Evolutionary conservation across 1,140 invertebrate species (phyloP), one percentile per base, ranked within the genome.

Genomic region (Drosophila sucinea): DNA sequence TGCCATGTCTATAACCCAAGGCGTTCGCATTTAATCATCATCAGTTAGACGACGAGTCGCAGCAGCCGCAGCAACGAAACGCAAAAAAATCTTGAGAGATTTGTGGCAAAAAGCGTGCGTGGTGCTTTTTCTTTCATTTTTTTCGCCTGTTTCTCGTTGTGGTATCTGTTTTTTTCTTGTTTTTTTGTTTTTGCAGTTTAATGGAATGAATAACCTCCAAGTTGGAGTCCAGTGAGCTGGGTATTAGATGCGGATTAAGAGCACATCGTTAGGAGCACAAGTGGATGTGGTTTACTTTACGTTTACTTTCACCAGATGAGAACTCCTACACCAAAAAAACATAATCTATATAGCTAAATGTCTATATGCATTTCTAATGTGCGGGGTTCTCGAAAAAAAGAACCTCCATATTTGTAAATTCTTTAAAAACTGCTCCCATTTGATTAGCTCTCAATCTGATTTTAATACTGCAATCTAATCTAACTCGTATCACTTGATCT

Each of bases 1-100:
- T 89, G 84, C 84, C 84, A 89, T 89, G 84, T 89, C 84, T 89
- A 89, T 89, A 89, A 90, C 84, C 85, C 81, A 82, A 89, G 84
- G 84, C 84, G 71, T 78, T 84, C 74, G 84, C 80, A 89, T 89
- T 89, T 89, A 89, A 89, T 89, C 84, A 89, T 89, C 84, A 89
- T 89, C 85, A 89, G 85, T 89, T 89, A 89, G 84, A 87, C 84
- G 85, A 87, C 68, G 72, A 63, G 82, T 72, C 56, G 70, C 77
- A 71, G 73, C 30, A 65, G 65, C 81, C 72, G 73, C 65, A 40
- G 60, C 44, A 67, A 58, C 44, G 27, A 23, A 23, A 51, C 17
- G 44, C 44, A 60, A 76, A 44, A 70, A 87, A 89, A 89, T 84
- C 77, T 72, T 81, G 63, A 80, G 72, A 87, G 70, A 89, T 89